Conservation (phyloP, 2,113 vertebrate genomes). For the Lepus americanus region DNA sequence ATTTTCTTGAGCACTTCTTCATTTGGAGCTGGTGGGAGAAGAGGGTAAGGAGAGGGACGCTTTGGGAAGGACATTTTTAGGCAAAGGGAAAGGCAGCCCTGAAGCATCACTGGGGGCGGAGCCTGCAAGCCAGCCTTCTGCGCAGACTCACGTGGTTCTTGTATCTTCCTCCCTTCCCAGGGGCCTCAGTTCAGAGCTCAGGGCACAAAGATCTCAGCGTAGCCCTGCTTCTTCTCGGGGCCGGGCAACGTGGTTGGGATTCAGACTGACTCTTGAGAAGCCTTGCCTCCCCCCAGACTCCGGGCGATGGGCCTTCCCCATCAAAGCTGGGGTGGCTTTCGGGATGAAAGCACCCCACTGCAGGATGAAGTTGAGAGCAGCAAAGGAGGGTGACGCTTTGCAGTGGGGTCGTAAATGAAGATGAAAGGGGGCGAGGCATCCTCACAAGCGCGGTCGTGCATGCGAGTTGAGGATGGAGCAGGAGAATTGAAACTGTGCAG, state of each 20-base stretch:
- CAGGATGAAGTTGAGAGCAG: slow-evolving; percentile 43
- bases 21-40: slow-evolving; percentile 55
- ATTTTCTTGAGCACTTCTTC: slow-evolving; percentile 57
- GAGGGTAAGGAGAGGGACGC: not conserved
- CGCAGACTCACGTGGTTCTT: not conserved
- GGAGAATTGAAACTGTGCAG: slow-evolving; percentile 48
- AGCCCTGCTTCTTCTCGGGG: not conserved
- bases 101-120: not conserved
- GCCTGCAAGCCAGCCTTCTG: slow-evolving; percentile 13
- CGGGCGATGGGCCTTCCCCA: not conserved
- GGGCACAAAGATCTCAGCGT: not conserved
- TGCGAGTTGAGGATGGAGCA: slow-evolving; percentile 53
- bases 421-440: slow-evolving; percentile 71
- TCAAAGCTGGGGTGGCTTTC: slow-evolving; percentile 47
- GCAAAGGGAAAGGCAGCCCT: slow-evolving; percentile 10
- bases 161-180: not conserved
- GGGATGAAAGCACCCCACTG: not conserved
- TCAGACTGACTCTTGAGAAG: not conserved
- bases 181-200: not conserved
- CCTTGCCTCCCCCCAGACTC: not conserved
- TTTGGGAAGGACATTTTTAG: slow-evolving; percentile 71
- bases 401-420: slow-evolving; percentile 35
- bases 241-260: not conserved
- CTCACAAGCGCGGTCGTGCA: slow-evolving; percentile 63
- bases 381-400: slow-evolving; percentile 48